Base-by-base conservation (phyloP, 2,113 vertebrate genomes). In the Plectropomus leopardus region DNA sequence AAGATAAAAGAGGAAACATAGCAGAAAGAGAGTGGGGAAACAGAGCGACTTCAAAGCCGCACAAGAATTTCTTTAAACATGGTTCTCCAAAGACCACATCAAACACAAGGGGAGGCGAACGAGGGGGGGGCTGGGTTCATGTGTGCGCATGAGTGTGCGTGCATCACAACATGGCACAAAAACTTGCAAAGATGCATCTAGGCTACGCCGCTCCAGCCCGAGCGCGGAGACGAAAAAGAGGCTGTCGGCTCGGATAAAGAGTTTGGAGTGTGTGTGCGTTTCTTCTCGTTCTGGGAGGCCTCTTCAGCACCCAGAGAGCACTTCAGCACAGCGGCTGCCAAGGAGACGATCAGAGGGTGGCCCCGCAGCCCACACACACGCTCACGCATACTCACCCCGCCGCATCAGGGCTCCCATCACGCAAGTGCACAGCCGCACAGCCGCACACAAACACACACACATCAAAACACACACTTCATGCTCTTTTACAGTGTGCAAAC, bases 61-160 rank as follows among this genome's bases (percentile, higher is more conserved):
- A 85, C 69, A 93, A 91, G 89, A 92, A 93, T 92, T 89, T 93
- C 89, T 95, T 93, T 92, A 89, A 94, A 93, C 81, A 82, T n/a
- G 72, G 83, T 84, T 88, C 94, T 93, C 93, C 57, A 80, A 90
- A 92, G 93, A 94, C 94, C 94, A 95, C 94, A 94, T 95, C 94
- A 95, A 95, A 95, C 86, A 84, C 67, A n/a, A 24, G 75, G 81
- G 88, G 24, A 61, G 78, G 72, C 15, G 30, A 82, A 67, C 44
- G 23, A 61, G 57, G 76, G 80, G 42, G 72, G n/a, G n/a, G 73
- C n/a, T 71, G 28, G 45, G 65, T 79, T 72, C 42, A 73, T 63
- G 66, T 80, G 66, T 44, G 44, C 13, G 50, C 48, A 13, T 54
- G 54, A 13, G 24, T 42, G 16, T 65, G 72, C 65, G 50, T 28